Conservation (phyloP, 2,888 invertebrate species). For the Drosophila meridionalis region DNA sequence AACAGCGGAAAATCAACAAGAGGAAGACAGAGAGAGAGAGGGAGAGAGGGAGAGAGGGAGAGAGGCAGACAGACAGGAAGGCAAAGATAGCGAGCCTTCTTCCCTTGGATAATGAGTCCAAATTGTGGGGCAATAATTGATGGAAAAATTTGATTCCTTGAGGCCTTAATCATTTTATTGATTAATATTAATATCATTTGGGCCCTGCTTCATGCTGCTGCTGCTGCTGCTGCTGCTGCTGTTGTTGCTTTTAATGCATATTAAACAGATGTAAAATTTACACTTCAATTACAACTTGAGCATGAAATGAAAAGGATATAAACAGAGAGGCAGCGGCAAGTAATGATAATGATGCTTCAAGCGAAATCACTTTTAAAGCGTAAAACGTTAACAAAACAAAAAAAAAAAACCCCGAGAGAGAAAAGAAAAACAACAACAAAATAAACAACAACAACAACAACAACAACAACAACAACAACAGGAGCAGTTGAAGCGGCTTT, state of each 20-base stretch:
- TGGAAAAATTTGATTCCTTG: slow-evolving; percentile 50
- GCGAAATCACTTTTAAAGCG: slow-evolving; percentile 61
- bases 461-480: slow-evolving; percentile 16
- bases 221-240: slow-evolving; percentile 8
- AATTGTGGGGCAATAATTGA: slow-evolving; percentile 62
- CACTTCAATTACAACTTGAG: slow-evolving; percentile 77
- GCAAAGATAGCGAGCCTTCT: slow-evolving; percentile 1
- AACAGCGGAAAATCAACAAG: slow-evolving; percentile 76
- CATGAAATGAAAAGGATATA: slow-evolving; percentile 62
- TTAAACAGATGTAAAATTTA: slow-evolving; percentile 77
- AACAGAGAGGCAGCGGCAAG: slow-evolving; percentile 14
- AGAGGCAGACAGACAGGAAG: background rate
- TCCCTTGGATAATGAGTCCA: slow-evolving; percentile 62
- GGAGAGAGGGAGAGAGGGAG: background rate
- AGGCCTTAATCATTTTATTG: slow-evolving; percentile 63
- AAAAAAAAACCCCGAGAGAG: slow-evolving; percentile 7
- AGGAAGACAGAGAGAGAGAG: background rate
- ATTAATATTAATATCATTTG: slow-evolving; percentile 54
- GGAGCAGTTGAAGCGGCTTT: slow-evolving; percentile 12
- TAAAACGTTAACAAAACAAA: slow-evolving; percentile 53
- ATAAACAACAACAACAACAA: slow-evolving; percentile 13
- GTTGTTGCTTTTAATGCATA: slow-evolving; percentile 69
- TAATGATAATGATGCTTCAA: slow-evolving; percentile 56
- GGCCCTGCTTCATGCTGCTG: background rate
- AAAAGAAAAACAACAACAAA: slow-evolving; percentile 8